These are phyloP conservation scores for Cantharis rufa DNA, from an alignment of 2,888 invertebrate species.

Conservation along the genomic window DNA sequence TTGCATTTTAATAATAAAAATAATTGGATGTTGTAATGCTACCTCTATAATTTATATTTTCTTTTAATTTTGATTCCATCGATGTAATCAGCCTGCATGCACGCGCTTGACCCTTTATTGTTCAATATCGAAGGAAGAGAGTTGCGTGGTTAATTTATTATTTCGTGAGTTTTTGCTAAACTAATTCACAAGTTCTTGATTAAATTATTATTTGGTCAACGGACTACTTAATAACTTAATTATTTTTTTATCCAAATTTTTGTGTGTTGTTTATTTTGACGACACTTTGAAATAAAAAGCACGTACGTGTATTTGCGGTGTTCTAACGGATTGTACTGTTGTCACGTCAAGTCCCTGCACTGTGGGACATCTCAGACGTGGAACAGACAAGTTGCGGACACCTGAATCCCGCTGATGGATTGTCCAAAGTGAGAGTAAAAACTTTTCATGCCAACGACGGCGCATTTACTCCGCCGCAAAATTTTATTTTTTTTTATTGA, in stretches of 20 bases:
- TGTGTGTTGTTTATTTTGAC: neutral
- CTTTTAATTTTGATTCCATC: neutral
- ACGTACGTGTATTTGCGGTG: conserved; percentile 10
- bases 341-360: conserved; percentile 16
- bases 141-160: neutral
- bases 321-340: conserved; percentile 20
- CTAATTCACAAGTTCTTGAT: neutral
- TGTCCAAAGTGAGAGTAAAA: conserved; percentile 15
- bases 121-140: neutral
- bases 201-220: neutral
- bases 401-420: conserved; percentile 25
- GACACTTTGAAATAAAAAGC: neutral
- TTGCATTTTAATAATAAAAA: neutral
- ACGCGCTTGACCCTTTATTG: neutral
- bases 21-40: neutral
- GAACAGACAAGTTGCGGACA: conserved; percentile 22
- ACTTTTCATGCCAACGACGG: conserved; percentile 4
- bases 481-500: neutral
- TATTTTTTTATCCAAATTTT: neutral
- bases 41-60: neutral
- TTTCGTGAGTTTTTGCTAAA: neutral
- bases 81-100: neutral
- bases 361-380: conserved; percentile 17
- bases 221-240: neutral
- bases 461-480: neutral